phyloP scores from a whole-genome alignment of 2,888 invertebrate genomes.

The Eretmocerus hayati region DNA sequence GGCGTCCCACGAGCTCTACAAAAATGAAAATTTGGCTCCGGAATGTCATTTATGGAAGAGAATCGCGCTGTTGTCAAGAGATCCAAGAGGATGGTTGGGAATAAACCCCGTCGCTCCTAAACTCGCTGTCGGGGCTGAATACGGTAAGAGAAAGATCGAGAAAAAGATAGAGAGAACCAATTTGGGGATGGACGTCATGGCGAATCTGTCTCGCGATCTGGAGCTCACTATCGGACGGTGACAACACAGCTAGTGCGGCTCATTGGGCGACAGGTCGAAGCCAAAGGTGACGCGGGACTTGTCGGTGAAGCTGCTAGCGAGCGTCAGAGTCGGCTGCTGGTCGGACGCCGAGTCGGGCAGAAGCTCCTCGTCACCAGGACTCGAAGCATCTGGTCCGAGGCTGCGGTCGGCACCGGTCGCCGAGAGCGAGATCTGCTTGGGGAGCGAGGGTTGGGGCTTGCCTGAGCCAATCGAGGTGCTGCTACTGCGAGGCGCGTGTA shows the following conservation, averaged over 20 bases:
- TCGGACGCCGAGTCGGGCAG: background rate
- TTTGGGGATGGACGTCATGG: too few relatives aligned
- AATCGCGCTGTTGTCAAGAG: too few relatives aligned
- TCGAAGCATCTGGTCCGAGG: background rate
- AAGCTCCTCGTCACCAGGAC: background rate
- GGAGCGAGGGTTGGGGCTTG: constrained; percentile 1
- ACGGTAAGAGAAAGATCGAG: too few relatives aligned
- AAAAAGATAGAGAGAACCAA: too few relatives aligned
- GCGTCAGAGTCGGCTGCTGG: constrained; percentile 35
- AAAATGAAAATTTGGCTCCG: too few relatives aligned
- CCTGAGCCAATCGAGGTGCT: background rate
- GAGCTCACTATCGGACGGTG: background rate
- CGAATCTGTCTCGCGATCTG: background rate
- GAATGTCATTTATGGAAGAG: too few relatives aligned
- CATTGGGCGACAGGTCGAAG: constrained; percentile 34
- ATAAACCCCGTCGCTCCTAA: too few relatives aligned
- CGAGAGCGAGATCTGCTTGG: constrained; percentile 33
- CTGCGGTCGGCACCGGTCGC: constrained; percentile 14
- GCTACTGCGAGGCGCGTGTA: constrained; percentile 9
- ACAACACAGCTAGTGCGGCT: constrained; percentile 20
- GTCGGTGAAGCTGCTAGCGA: constrained; percentile 36
- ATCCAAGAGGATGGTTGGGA: too few relatives aligned
- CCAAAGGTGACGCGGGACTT: constrained; percentile 34
- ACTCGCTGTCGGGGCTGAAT: too few relatives aligned
- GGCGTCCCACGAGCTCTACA: too few relatives aligned